Base-by-base conservation (phyloP, 2,797 vertebrate species). In the Lepus oiostolus region DNA sequence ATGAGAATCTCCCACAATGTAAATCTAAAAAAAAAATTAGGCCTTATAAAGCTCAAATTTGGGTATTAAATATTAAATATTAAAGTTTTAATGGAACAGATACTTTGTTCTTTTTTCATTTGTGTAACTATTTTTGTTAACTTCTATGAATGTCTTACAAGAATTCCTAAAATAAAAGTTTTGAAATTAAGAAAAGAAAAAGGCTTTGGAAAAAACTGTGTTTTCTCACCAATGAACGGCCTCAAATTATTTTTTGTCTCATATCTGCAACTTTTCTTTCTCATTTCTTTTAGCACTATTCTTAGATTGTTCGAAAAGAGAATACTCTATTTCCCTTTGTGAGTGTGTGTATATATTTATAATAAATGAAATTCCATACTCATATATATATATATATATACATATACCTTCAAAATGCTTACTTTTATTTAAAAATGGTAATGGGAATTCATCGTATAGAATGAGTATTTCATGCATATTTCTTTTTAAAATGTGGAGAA, bases 201-300 rank as follows among this genome's bases (percentile, higher is more conserved):
- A 96, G 88, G 10, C 32, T 93, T 42, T 94, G 52, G 81, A 58
- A 2, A 91, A 93, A 84, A 93, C 72, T 89, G 96, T 82, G 30
- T 95, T 97, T 97, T 94, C 93, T 83, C 87, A 89, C 95, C 60
- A 85, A 28, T 74, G 71, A 76, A 87, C 82, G 94, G 82, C 30
- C 84, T 96, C 63, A 94, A 92, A 97, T 86, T 17, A 92, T 95
- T 58, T 82, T 97, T 97, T 97, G 82, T 97, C 83, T 95, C 84
- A 77, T 65, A 95, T 14, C 88, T 96, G 32, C 11, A 96, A 94
- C 91, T 76, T 26, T 22, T 54, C 94, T 97, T 94, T 96, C 82
- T 97, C 80, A 90, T 95, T 97, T 97, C 63, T 72, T 97, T 97
- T 95, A 88, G 47, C 85, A 79, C 92, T 79, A 96, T 17, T 38